phyloP scores from a whole-genome alignment of 2,797 vertebrate genomes.

The Sylvilagus floridanus region DNA sequence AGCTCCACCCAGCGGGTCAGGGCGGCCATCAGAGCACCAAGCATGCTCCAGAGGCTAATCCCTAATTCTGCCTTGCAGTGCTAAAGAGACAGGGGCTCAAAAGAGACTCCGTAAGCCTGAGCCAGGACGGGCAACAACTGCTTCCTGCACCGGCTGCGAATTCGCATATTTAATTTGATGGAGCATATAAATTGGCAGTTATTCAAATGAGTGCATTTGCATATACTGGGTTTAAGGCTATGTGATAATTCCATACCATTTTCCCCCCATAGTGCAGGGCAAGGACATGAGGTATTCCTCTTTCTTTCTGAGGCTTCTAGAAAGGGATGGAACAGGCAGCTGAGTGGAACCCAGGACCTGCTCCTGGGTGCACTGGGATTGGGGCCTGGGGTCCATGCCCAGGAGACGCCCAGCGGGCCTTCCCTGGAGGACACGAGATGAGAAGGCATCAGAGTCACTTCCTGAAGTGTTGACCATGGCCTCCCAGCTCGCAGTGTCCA shows the following conservation, averaged over 20 bases:
- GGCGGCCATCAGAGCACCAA: slow-evolving; percentile 22
- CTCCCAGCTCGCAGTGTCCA: background rate
- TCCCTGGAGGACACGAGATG: background rate
- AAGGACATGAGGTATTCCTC: slow-evolving; percentile 64
- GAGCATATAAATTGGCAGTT: slow-evolving; percentile 74
- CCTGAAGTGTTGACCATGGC: background rate
- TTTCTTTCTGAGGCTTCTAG: slow-evolving; percentile 47
- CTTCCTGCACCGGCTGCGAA: slow-evolving; percentile 35
- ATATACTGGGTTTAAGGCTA: slow-evolving; percentile 74
- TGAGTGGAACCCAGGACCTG: background rate
- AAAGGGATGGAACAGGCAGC: slow-evolving; percentile 13
- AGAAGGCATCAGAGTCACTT: rapidly evolving
- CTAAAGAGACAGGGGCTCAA: slow-evolving; percentile 50
- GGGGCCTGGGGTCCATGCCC: background rate
- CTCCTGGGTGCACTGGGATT: background rate
- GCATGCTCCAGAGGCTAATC: background rate
- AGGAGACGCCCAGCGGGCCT: background rate
- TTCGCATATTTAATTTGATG: slow-evolving; percentile 77
- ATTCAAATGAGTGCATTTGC: slow-evolving; percentile 80
- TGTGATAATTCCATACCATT: slow-evolving; percentile 55
- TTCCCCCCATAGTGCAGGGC: slow-evolving; percentile 55
- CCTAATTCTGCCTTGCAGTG: slow-evolving; percentile 52
- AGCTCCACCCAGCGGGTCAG: no score
- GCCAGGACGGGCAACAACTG: slow-evolving; percentile 56
- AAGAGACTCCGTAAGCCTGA: slow-evolving; percentile 50